phyloP scores from a whole-genome alignment of 2,113 vertebrate species.

The Lanius ludovicianus region DNA sequence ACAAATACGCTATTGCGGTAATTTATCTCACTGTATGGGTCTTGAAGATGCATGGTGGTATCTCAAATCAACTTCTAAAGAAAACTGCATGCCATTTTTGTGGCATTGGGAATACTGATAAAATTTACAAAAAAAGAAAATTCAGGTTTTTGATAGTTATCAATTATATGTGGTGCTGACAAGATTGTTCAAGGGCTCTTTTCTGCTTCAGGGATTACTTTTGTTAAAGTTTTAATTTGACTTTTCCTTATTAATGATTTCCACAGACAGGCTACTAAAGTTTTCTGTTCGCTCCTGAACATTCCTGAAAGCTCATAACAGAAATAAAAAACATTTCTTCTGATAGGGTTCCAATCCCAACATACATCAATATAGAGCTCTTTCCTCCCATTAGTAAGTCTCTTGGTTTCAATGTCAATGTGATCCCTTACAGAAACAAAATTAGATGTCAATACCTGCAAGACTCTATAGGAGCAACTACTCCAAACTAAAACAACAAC shows the following conservation, averaged over 20 bases:
- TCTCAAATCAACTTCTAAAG: constrained; percentile 68
- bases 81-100: constrained; percentile 70
- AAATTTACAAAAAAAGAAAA: constrained; percentile 63
- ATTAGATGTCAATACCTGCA: neutral
- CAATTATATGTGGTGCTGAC: constrained; percentile 47
- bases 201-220: constrained; percentile 50
- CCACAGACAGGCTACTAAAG: constrained; percentile 16
- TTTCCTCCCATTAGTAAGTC: neutral
- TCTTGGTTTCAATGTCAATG: neutral
- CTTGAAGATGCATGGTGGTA: constrained; percentile 64
- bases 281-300: constrained; percentile 1
- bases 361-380: neutral
- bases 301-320: neutral
- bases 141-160: constrained; percentile 48
- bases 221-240: constrained; percentile 59
- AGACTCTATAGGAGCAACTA: neutral
- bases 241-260: constrained; percentile 20
- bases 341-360: neutral
- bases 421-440: neutral
- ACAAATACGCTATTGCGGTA: constrained; percentile 64
- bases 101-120: constrained; percentile 53
- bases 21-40: constrained; percentile 70
- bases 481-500: neutral
- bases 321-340: neutral
- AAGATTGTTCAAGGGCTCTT: constrained; percentile 39